Evolutionary conservation across 1,140 invertebrate genomes (phyloP).

Genomic region (Melitaea cinxia): DNA sequence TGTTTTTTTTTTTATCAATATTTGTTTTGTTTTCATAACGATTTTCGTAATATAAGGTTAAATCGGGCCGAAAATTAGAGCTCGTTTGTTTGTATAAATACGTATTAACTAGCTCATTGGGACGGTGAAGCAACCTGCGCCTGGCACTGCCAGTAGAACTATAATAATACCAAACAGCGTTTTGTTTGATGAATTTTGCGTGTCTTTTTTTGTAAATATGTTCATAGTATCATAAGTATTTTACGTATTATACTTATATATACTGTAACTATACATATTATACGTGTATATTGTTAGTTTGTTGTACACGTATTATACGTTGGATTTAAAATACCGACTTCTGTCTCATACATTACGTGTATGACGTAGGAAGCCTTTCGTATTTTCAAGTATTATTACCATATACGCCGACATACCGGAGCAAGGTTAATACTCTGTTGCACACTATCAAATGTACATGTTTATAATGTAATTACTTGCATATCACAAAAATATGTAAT

Average conservation of each 20-base stretch:
- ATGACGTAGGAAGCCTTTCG: constrained; percentile 34
- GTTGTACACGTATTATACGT: too few species aligned
- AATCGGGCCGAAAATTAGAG: constrained; percentile 9
- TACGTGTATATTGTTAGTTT: too few species aligned
- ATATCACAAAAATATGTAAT: constrained; percentile 14
- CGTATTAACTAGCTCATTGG: constrained; percentile 7
- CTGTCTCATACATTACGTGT: constrained; percentile 8
- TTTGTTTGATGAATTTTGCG: neutral
- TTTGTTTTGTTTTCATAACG: constrained; percentile 2
- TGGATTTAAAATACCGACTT: neutral
- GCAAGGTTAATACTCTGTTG: constrained; percentile 40
- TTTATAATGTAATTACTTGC: constrained; percentile 26
- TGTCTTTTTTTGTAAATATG: too few species aligned
- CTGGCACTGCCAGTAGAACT: constrained; percentile 14
- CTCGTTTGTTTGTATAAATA: constrained; percentile 16
- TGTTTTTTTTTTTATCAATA: neutral
- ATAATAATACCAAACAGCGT: constrained; percentile 2
- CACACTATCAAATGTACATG: constrained; percentile 22
- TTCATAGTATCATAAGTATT: too few species aligned
- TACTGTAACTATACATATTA: too few species aligned
- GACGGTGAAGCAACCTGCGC: constrained; percentile 16
- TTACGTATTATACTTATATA: too few species aligned
- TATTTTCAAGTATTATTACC: constrained; percentile 38
- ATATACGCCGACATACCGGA: constrained; percentile 38
- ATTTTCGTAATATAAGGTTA: constrained; percentile 10